Conservation (phyloP, 2,797 vertebrate species). For the Dicrostonyx torquatus region DNA sequence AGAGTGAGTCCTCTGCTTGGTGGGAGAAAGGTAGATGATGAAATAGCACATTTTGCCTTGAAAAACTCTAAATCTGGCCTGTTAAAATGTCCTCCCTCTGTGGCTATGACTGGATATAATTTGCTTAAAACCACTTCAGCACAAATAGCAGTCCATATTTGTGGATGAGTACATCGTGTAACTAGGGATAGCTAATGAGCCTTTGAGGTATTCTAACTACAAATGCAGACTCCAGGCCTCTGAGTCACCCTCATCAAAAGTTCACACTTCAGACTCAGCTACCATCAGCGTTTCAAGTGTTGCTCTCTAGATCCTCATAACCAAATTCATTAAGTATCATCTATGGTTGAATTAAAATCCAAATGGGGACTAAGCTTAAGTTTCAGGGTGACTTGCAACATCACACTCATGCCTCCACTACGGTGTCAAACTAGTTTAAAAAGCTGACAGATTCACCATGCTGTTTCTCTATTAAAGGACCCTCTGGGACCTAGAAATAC, state of each 20-base stretch:
- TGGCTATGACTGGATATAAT: not conserved
- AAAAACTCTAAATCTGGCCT: not conserved
- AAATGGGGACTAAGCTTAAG: not conserved
- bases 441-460: not conserved
- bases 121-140: not conserved
- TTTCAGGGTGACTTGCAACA: not conserved
- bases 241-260: not conserved
- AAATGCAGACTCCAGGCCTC: not conserved
- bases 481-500: not conserved
- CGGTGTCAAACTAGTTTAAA: not conserved
- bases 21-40: not conserved
- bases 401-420: not conserved
- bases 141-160: not conserved
- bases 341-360: constrained; percentile 8
- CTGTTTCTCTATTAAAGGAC: not conserved
- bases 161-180: not conserved
- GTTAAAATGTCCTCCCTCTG: not conserved
- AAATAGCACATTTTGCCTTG: not conserved
- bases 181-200: not conserved
- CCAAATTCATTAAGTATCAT: not conserved
- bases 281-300: not conserved
- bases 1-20: not conserved
- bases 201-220: not conserved
- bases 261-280: not conserved
- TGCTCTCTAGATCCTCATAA: not conserved